Percentiles rank a stretch among this genome's conserved stretches.
phyloP scores from a whole-genome alignment of 2,888 invertebrate species.

The Pterostichus madidus region DNA sequence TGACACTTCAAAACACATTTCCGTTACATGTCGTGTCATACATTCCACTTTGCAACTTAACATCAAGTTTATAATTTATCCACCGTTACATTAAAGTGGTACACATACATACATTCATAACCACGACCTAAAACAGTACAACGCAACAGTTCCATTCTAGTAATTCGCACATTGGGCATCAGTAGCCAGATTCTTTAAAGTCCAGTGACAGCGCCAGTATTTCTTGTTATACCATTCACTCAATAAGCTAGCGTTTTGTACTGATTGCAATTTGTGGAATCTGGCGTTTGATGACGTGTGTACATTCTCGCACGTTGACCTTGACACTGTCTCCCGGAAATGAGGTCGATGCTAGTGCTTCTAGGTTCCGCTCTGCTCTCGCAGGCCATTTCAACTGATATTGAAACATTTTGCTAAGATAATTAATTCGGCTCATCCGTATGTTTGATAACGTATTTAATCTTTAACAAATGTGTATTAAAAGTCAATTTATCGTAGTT shows the following conservation, averaged over 20 bases:
- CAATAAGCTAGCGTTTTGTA: slow-evolving; percentile 14
- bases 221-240: not conserved
- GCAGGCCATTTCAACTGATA: slow-evolving; percentile 16
- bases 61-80: slow-evolving; percentile 44
- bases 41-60: slow-evolving; percentile 55
- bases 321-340: slow-evolving; percentile 51
- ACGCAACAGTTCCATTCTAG: slow-evolving; percentile 48
- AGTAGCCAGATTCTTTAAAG: slow-evolving; percentile 22
- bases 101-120: slow-evolving; percentile 55
- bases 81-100: slow-evolving; percentile 59
- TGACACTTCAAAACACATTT: slow-evolving; percentile 32
- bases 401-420: not conserved
- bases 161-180: slow-evolving; percentile 41
- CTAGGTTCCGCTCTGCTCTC: slow-evolving; percentile 12
- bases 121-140: slow-evolving; percentile 49
- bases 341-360: slow-evolving; percentile 41
- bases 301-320: slow-evolving; percentile 40
- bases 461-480: not conserved
- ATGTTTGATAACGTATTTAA: slow-evolving; percentile 19
- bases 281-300: not conserved
- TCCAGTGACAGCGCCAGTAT: not conserved
- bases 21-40: slow-evolving; percentile 46
- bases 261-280: not conserved
- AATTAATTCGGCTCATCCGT: not conserved
- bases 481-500: not conserved